Evolutionary conservation across 2,797 vertebrate genomes (phyloP).

Genomic region (Bryconaethiops microstoma): DNA sequence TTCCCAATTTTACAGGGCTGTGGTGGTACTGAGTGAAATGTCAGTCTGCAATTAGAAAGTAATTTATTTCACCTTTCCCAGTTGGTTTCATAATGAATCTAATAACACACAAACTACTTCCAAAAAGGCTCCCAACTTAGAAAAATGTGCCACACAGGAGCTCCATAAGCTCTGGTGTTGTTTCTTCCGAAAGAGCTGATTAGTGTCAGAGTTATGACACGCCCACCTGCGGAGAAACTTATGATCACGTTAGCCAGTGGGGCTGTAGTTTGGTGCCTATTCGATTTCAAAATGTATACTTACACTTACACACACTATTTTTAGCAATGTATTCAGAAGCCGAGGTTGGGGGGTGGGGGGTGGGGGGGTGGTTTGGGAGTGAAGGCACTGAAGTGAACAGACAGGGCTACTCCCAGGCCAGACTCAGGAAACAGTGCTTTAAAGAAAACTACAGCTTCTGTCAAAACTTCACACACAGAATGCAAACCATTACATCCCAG

Average conservation of each 20-base stretch:
- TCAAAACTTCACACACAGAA: neutral
- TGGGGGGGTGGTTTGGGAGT: too few relatives aligned
- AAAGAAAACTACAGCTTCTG: conserved; percentile 9
- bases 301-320: neutral
- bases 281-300: conserved; percentile 1
- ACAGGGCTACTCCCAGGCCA: neutral
- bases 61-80: neutral
- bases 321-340: neutral
- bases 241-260: conserved; percentile 27
- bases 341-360: neutral
- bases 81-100: neutral
- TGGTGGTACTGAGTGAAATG: neutral
- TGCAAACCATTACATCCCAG: neutral
- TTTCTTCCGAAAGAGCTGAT: neutral
- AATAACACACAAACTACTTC: conserved; percentile 11
- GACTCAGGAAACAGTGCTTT: neutral
- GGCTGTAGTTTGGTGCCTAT: neutral
- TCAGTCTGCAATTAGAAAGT: conserved; percentile 20
- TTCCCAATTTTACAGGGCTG: neutral
- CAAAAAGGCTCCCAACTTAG: neutral
- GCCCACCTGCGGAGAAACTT: neutral
- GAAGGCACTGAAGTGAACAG: neutral
- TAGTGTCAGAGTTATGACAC: neutral
- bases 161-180: neutral
- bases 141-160: conserved; percentile 14